Base-by-base conservation (phyloP, 2,113 vertebrate species). In the Tragelaphus imberbis region DNA sequence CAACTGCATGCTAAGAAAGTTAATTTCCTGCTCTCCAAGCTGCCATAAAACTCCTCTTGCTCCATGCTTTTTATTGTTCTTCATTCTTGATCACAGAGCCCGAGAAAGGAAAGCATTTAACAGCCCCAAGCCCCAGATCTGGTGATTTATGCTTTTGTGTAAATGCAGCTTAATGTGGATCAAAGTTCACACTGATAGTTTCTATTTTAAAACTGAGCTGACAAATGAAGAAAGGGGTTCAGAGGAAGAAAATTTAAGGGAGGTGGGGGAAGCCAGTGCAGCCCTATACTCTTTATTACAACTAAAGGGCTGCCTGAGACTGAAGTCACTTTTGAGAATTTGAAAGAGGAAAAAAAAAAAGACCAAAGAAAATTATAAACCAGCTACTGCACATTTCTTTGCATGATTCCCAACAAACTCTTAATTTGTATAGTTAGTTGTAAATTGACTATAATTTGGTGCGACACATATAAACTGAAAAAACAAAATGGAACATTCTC, bases 181-280 rank as follows among this genome's bases (percentile, higher is more conserved):
- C 91, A 97, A 97, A 98, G 96, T 90, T 97, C 93, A 51, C 90
- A 97, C 59, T 91, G 82, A 87, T 93, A 51, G 87, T 89, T 95
- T 84, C 97, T 93, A 68, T 97, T 98, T 96, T 96, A 96, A 98
- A 98, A 82, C 19, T 30, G 84, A 93, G 30, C n/a, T 97, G 88
- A 98, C 88, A 98, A 97, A 97, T n/a, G 40, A 19, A 61, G 11
- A 96, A 85, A 97, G 6, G 51, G 79, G 71, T 49, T 92, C 23
- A 90, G 51, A 33, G 49, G 90, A 3, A 94, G 97, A 8, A 40
- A 80, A 88, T 81, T 71, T 27, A 97, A 94, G 9, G 2, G 15
- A n/a, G 11, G 33, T 1, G 14, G 4, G 16, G n/a, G 4, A 33
- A 47, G 16, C 25, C n/a, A 81, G 28, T 75, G 51, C 36, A 30